A percentile compares a stretch with the other conserved stretches of the same genome.
Evolutionary conservation across 2,113 vertebrate species (phyloP).

Genomic region (Delphinapterus leucas): DNA sequence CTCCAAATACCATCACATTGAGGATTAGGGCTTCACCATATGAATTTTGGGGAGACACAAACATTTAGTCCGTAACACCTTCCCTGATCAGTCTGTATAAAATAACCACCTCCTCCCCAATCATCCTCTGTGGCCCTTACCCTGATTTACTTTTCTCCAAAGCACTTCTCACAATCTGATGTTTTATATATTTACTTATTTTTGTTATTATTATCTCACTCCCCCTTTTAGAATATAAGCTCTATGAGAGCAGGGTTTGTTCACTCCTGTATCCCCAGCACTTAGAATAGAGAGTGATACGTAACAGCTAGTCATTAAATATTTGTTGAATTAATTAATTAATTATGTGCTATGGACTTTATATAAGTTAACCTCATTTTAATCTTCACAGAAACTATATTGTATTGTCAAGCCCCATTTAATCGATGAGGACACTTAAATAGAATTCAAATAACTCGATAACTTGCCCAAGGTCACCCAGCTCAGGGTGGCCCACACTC

Average conservation of each 20-base stretch:
- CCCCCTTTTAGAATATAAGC: not conserved
- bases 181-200: not conserved
- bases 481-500: not conserved
- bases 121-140: accelerated
- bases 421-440: not conserved
- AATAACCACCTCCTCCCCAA: not conserved
- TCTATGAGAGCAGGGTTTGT: not conserved
- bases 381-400: not conserved
- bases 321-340: not conserved
- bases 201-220: not conserved
- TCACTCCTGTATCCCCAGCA: not conserved
- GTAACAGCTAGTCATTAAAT: not conserved
- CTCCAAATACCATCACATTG: not conserved
- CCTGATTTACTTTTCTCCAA: not conserved
- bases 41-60: not conserved
- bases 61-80: not conserved
- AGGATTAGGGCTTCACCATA: not conserved
- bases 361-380: not conserved
- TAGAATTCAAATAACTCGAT: not conserved
- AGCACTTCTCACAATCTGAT: not conserved
- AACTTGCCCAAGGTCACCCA: not conserved
- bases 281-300: not conserved
- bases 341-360: not conserved
- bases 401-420: not conserved
- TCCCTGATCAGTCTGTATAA: not conserved